phyloP scores from a whole-genome alignment of 2,888 invertebrate genomes.

The Morpho achilles region DNA sequence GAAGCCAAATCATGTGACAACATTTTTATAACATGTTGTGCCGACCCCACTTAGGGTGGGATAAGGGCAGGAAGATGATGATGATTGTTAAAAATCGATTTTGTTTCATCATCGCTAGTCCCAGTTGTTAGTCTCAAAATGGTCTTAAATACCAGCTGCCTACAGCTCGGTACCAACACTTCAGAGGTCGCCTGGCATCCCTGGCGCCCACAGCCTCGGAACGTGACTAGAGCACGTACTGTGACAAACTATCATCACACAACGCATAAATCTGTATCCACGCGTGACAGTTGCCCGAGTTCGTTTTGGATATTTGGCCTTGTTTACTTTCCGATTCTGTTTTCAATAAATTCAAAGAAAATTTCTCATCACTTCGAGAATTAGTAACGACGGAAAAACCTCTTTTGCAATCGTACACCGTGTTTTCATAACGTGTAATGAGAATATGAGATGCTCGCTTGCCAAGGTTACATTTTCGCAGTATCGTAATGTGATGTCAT shows the following conservation, averaged over 20 bases:
- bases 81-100: too few species aligned
- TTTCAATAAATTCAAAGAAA: constrained; percentile 13
- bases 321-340: constrained; percentile 13
- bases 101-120: too few species aligned
- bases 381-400: constrained; percentile 12
- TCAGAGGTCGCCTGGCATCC: too few species aligned
- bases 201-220: constrained; percentile 26
- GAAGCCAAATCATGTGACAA: too few species aligned
- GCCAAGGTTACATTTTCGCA: constrained; percentile 11
- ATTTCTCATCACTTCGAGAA: neutral
- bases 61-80: too few species aligned
- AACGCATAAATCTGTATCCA: constrained; percentile 34
- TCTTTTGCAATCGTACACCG: constrained; percentile 13
- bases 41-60: too few species aligned
- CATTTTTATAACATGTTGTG: too few species aligned
- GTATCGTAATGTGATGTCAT: constrained; percentile 11
- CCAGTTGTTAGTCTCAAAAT: too few species aligned
- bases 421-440: constrained; percentile 14
- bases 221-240: constrained; percentile 68
- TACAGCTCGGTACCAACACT: too few species aligned
- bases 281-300: constrained; percentile 34
- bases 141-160: too few species aligned
- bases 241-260: constrained; percentile 43
- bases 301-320: constrained; percentile 26
- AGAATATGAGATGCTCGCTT: constrained; percentile 16